phyloP scores from a whole-genome alignment of 2,113 vertebrate genomes.

The Megalops atlanticus region DNA sequence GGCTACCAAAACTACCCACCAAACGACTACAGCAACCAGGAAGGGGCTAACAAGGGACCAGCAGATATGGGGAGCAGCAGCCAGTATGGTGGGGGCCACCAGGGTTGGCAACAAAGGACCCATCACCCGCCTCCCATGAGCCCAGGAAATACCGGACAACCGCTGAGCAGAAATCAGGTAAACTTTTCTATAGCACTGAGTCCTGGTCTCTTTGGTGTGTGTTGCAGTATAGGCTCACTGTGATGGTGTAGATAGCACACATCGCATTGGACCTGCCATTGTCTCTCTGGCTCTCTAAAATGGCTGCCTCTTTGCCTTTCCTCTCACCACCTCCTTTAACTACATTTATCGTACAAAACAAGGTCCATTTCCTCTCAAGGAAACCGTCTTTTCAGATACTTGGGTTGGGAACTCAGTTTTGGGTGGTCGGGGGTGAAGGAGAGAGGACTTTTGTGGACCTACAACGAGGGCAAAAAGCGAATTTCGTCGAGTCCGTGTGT shows the following conservation, averaged over 20 bases:
- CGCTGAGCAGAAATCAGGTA: constrained; percentile 87
- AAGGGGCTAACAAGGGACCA: constrained; percentile 82
- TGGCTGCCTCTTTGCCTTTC: constrained; percentile 88
- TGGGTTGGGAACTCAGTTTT: constrained; percentile 33
- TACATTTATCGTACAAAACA: constrained; percentile 50
- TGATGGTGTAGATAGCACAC: constrained; percentile 43
- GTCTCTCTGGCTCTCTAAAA: constrained; percentile 90
- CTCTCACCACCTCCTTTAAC: constrained; percentile 56
- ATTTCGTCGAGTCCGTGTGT: constrained; percentile 18
- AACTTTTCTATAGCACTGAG: constrained; percentile 45
- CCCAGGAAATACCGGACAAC: constrained; percentile 86
- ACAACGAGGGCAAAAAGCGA: constrained; percentile 41
- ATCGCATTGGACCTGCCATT: constrained; percentile 83
- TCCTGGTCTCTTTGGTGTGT: background rate
- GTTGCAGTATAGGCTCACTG: constrained; percentile 7
- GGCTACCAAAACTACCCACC: constrained; percentile 88
- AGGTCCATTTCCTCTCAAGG: constrained; percentile 35
- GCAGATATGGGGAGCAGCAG: constrained; percentile 70
- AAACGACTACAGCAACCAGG: constrained; percentile 85
- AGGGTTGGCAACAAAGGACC: constrained; percentile 89
- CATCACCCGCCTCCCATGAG: constrained; percentile 90
- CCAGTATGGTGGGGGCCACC: constrained; percentile 85
- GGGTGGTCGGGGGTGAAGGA: constrained; percentile 52
- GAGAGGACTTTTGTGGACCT: constrained; percentile 57
- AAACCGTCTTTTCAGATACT: constrained; percentile 40